A percentile compares a stretch with the other conserved stretches of the same genome.
Conservation (phyloP, 1,140 invertebrate genomes). For the Magallana angulata region DNA sequence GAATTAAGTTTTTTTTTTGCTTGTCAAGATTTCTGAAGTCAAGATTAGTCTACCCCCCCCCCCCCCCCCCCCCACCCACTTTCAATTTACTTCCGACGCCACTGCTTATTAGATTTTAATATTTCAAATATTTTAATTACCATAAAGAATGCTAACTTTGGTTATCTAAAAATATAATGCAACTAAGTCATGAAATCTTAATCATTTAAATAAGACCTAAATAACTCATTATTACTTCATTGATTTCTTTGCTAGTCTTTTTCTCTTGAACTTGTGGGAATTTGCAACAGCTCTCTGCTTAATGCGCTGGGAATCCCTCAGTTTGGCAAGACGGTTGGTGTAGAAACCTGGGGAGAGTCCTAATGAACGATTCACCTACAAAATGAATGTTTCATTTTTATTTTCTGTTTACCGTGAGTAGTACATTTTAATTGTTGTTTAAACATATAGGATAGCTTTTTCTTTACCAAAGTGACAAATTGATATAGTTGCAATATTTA, state of each 20-base stretch:
- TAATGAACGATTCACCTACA: neutral
- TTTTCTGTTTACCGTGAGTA: neutral
- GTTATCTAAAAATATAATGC: neutral
- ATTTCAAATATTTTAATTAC: neutral
- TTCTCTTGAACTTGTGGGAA: neutral
- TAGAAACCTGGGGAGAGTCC: neutral
- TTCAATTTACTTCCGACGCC: too few species aligned
- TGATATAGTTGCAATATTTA: neutral
- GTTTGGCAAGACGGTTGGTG: neutral
- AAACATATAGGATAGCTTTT: neutral
- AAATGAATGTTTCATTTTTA: neutral
- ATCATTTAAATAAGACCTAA: neutral
- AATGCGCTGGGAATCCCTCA: neutral
- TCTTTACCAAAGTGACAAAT: neutral
- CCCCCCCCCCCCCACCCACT: too few species aligned
- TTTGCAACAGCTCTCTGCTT: neutral
- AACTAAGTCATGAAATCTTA: neutral
- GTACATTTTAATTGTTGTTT: neutral
- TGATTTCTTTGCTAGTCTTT: neutral
- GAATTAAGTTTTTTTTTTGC: too few species aligned
- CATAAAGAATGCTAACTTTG: neutral
- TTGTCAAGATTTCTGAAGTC: too few species aligned
- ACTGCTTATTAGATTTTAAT: too few species aligned
- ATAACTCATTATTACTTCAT: neutral
- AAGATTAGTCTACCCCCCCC: too few species aligned